phyloP scores from a whole-genome alignment of 2,888 invertebrate genomes.

The Mylabris sibirica region DNA sequence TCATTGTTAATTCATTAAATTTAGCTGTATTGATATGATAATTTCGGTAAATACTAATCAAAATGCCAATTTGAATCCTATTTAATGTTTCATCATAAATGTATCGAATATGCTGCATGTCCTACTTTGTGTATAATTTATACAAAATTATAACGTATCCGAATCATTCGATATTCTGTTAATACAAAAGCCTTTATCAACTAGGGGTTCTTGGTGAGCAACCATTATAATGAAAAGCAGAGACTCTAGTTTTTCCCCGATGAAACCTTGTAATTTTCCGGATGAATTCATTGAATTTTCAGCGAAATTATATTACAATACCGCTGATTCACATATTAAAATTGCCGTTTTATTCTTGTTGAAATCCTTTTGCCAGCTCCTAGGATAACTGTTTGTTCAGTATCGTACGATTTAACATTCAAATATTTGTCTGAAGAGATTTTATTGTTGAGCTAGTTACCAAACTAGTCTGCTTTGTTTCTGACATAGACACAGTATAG shows the following conservation, averaged over 20 bases:
- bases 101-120: not conserved
- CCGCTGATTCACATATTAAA: not conserved
- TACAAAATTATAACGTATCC: not conserved
- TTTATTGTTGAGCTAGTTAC: slow-evolving; percentile 28
- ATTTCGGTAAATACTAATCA: not conserved
- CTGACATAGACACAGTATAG: slow-evolving; percentile 14
- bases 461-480: slow-evolving; percentile 30
- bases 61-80: not conserved
- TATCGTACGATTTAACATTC: slow-evolving; percentile 25
- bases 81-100: not conserved
- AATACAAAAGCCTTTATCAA: too few species aligned
- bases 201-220: too few species aligned
- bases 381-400: slow-evolving; percentile 21
- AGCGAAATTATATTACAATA: not conserved
- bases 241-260: too few species aligned
- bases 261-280: too few species aligned
- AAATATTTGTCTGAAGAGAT: slow-evolving; percentile 30
- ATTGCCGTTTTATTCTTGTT: not conserved
- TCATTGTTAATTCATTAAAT: not conserved
- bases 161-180: not conserved
- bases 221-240: too few species aligned
- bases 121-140: not conserved
- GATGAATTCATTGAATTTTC: not conserved
- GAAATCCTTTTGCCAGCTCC: not conserved
- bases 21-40: not conserved